Evolutionary conservation across 2,797 vertebrate species (phyloP), one percentile per base, ranked within the genome.

Genomic region (Antrozous pallidus): DNA sequence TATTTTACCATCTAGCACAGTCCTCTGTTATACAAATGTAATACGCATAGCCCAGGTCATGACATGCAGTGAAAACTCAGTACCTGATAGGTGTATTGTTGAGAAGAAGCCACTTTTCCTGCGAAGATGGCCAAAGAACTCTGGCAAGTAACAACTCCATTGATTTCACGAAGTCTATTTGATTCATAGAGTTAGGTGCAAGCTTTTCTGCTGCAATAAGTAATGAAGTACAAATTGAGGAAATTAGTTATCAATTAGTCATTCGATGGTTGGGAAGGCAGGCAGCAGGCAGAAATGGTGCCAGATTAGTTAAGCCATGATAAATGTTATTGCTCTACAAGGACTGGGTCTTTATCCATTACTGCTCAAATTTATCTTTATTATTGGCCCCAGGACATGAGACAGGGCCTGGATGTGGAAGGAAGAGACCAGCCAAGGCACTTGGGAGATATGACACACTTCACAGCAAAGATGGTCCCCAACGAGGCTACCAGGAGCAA

Each of bases 241-340:
- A 93, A 97, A 97, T 97, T 97, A 97, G 97, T 95, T 96, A 97
- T 97, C 97, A 97, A 96, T 98, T 97, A 97, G 96, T 97, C 97
- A 97, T 93, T 78, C 31, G 8, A 93, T 94, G 87, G 94, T 89
- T 96, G 93, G 94, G 82, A 95, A 97, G 73, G 94, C 96, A 97
- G 93, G 94, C 78, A 24, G 94, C 96, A 90, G 93, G 89, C 94
- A 82, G 92, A 93, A 95, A 94, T 24, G 94, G 88, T 16, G 38
- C 94, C 81, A 90, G 96, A 96, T 92, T 93, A 93, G 91, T 89
- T 93, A 92, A 94, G 79, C 92, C 88, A 70, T 24, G 90, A 93
- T 95, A 91, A 88, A 96, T 96, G 94, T 87, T 86, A 86, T 79
- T 85, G 90, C 78, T 91, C 86, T 95, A 92, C 91, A 86, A 90